Evolutionary conservation across 2,797 vertebrate genomes (phyloP), one percentile per base, ranked within the genome.

Genomic region (Rhyacichthys aspro): DNA sequence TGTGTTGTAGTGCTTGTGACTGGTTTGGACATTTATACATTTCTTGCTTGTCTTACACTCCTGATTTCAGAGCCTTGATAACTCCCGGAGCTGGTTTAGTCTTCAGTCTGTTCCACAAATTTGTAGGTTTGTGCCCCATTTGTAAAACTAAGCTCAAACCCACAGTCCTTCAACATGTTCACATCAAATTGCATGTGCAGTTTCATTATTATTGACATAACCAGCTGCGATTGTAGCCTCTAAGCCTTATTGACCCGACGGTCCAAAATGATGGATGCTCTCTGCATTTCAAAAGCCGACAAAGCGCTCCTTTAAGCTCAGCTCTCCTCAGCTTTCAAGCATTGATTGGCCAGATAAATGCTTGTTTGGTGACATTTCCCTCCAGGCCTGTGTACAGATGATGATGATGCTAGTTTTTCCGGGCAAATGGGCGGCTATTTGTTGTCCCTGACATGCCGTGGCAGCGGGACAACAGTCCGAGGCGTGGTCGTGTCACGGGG

Each of bases 281-380:
- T 42, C 48, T 43, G 61, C 28, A 2, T 69, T 54, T 75, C 1
- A 61, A 53, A 60, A 74, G 11, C 38, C 8, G 6, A 49, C 14
- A 52, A 60, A 59, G 64, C 47, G 9, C 10, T 44, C 65, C 32
- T 53, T 28, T 36, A 12, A 43, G 17, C 47, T 18, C 42, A 11
- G 59, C 46, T 47, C 46, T 61, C 53, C 36, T 48, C 36, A 38
- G 55, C 59, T 57, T 15, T 43, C 60, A 15, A 18, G 16, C 76
- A 79, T 61, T 64, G 81, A 86, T 75, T 76, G 70, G 43, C 44
- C 23, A 7, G 65, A 82, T 62, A 76, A 81, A 83, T 44, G 69
- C 65, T 54, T 0, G 42, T 63, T 46, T 78, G 43, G 63, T 72
- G 76, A 70, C 63, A 61, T 69, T 65, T 67, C 57, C 69, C 82